Percentiles rank a stretch among this genome's conserved stretches.
These are phyloP conservation scores for Lepisosteus osseus DNA, from an alignment of 2,113 vertebrate genomes.

Conservation along the genomic window DNA sequence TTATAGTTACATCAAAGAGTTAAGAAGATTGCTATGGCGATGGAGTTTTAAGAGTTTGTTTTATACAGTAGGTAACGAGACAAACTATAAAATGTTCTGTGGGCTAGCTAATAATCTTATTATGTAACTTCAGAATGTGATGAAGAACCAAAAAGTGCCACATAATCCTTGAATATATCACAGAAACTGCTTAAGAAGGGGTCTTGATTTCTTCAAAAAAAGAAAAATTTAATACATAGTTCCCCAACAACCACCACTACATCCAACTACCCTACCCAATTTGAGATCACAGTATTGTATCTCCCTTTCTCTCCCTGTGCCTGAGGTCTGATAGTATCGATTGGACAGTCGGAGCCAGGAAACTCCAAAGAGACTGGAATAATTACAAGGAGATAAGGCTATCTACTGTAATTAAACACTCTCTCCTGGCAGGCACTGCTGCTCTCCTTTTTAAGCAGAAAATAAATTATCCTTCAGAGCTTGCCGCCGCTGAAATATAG, in stretches of 20 bases:
- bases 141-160: too few species aligned
- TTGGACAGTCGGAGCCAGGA: constrained; percentile 55
- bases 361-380: constrained; percentile 52
- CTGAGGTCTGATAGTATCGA: constrained; percentile 53
- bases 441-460: constrained; percentile 57
- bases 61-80: not conserved
- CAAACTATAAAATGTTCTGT: not conserved
- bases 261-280: constrained; percentile 16
- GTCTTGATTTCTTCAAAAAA: not conserved
- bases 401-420: constrained; percentile 78
- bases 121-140: too few species aligned
- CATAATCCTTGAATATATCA: not conserved
- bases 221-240: not conserved
- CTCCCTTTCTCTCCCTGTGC: constrained; percentile 33
- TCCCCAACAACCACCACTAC: not conserved
- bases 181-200: not conserved
- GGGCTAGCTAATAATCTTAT: not conserved
- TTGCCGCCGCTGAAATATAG: constrained; percentile 77
- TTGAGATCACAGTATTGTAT: constrained; percentile 34
- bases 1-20: too few species aligned
- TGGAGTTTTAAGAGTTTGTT: not conserved
- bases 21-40: not conserved
- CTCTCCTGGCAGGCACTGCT: constrained; percentile 50
- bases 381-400: constrained; percentile 73
- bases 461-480: constrained; percentile 79